A percentile compares a stretch with the other conserved stretches of the same genome.
Evolutionary conservation across 2,113 vertebrate species (phyloP).

Genomic region (Ailurus styani): DNA sequence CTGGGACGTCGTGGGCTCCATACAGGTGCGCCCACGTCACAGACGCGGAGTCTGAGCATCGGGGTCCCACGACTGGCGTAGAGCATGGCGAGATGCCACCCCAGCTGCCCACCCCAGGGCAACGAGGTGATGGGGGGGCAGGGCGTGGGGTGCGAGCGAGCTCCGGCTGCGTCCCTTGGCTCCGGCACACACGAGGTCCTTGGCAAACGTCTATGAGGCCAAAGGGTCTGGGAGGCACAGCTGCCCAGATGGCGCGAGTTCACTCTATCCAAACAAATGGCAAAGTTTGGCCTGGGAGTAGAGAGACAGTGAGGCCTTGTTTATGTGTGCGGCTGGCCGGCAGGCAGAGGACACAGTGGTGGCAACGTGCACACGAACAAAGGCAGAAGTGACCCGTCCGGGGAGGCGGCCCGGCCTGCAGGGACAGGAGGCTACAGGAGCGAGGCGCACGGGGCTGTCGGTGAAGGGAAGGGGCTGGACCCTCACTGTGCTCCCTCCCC

Average conservation of each 20-base stretch:
- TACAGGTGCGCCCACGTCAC: fast-evolving
- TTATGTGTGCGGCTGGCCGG: fast-evolving
- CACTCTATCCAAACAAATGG: background rate
- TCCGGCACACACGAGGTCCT: background rate
- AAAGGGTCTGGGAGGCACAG: background rate
- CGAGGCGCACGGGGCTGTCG: fast-evolving
- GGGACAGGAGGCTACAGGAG: background rate
- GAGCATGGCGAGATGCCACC: background rate
- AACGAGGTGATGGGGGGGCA: fast-evolving
- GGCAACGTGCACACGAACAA: background rate
- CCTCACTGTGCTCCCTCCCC: fast-evolving
- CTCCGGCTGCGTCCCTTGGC: too few species aligned
- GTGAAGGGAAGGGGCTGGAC: fast-evolving
- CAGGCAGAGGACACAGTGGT: background rate
- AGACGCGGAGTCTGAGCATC: background rate
- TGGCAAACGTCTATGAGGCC: fast-evolving
- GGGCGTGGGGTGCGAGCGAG: too few species aligned
- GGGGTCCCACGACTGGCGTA: fast-evolving
- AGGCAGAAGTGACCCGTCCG: fast-evolving
- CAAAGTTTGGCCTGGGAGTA: too few species aligned
- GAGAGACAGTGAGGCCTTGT: background rate
- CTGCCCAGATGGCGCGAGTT: background rate
- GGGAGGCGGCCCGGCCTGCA: fast-evolving
- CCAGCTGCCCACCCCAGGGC: background rate
- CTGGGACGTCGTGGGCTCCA: fast-evolving